Percentiles rank a stretch among this genome's conserved stretches.
Evolutionary conservation across 2,113 vertebrate species (phyloP).

Genomic region (Parus major): DNA sequence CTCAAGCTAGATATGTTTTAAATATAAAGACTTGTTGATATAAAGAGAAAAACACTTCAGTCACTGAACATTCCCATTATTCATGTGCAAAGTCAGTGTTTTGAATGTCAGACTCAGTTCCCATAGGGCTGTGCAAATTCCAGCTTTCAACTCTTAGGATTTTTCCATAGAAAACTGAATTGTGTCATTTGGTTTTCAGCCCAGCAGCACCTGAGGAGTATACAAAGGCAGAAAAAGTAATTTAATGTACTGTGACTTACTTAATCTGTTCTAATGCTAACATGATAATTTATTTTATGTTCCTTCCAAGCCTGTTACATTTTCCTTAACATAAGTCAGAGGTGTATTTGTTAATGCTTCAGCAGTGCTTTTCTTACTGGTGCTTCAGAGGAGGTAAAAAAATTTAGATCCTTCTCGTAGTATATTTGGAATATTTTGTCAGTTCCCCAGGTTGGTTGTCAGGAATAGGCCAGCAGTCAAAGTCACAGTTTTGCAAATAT

Average conservation of each 20-base stretch:
- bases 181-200: background rate
- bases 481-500: background rate
- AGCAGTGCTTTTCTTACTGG: background rate
- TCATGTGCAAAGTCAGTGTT: background rate
- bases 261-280: slow-evolving; percentile 50
- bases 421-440: background rate
- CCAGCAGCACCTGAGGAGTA: background rate
- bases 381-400: background rate
- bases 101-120: background rate
- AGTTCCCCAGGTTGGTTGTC: accelerated
- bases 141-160: background rate
- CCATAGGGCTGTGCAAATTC: background rate
- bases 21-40: background rate
- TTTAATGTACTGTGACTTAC: slow-evolving; percentile 60
- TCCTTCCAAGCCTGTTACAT: background rate
- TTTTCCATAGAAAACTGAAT: background rate
- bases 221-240: slow-evolving; percentile 14
- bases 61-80: background rate
- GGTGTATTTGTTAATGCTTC: background rate
- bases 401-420: background rate
- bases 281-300: slow-evolving; percentile 50
- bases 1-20: background rate
- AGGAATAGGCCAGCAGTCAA: background rate
- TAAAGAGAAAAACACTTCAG: background rate
- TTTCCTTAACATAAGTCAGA: background rate